These are phyloP conservation scores for Eudyptes chrysolophus DNA, from an alignment of 2,113 vertebrate species.

Conservation along the genomic window DNA sequence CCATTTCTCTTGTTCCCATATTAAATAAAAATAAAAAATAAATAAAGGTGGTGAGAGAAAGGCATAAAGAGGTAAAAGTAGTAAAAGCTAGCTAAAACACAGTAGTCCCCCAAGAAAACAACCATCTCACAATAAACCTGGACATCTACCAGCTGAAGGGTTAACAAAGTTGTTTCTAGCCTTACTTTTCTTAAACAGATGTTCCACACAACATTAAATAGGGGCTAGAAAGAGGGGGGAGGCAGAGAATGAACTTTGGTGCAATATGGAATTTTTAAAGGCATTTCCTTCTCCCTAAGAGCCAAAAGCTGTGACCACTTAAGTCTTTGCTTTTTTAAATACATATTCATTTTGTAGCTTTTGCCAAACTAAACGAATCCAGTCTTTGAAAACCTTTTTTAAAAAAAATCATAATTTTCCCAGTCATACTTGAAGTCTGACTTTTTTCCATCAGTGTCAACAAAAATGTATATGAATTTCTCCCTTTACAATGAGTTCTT, in stretches of 20 bases:
- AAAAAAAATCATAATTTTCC: conserved; percentile 6
- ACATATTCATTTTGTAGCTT: conserved; percentile 70
- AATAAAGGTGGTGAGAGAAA: background rate
- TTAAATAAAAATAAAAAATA: background rate
- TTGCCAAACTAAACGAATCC: conserved; percentile 75
- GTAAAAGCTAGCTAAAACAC: background rate
- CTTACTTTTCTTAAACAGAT: conserved; percentile 37
- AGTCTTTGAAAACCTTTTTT: conserved; percentile 44
- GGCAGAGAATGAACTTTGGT: background rate
- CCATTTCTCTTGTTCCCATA: background rate
- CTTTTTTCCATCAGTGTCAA: conserved; percentile 42
- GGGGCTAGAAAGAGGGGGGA: background rate
- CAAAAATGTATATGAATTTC: conserved; percentile 35
- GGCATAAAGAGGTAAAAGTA: background rate
- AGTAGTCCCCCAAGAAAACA: background rate
- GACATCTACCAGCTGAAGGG: background rate
- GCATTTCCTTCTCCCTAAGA: conserved; percentile 68
- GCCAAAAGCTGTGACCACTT: conserved; percentile 66
- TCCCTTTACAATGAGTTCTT: conserved; percentile 33
- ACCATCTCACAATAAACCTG: background rate
- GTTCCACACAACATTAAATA: conserved; percentile 33
- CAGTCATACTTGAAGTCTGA: conserved; percentile 40
- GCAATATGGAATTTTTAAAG: conserved; percentile 65
- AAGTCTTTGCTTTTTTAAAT: conserved; percentile 63
- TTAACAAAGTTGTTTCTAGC: conserved; percentile 43